Evolutionary conservation across 1,140 invertebrate genomes (phyloP).

Genomic region (Atta texana): DNA sequence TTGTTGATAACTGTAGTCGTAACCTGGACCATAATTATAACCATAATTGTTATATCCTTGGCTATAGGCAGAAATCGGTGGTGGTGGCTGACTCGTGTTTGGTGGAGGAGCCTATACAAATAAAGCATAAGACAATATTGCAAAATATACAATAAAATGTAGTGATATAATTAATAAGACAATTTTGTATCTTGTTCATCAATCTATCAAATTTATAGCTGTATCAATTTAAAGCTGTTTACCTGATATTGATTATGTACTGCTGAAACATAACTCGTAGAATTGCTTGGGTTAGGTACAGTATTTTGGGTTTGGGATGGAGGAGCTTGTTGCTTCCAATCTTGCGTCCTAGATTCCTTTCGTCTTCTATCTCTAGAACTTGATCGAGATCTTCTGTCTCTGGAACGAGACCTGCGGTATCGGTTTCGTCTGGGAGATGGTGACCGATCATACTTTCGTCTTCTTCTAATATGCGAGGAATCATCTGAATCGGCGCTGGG

Average conservation of each 20-base stretch:
- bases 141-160: background rate
- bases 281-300: conserved; percentile 67
- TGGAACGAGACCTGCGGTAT: conserved; percentile 82
- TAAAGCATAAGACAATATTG: background rate
- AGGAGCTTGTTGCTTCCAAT: conserved; percentile 80
- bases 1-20: conserved; percentile 83
- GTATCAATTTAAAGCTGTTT: background rate
- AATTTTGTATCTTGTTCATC: background rate
- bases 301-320: conserved; percentile 72
- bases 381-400: conserved; percentile 81
- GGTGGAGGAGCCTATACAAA: conserved; percentile 78
- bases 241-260: conserved; percentile 85
- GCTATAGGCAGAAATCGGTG: conserved; percentile 80
- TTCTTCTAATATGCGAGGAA: conserved; percentile 80
- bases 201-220: background rate
- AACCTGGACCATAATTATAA: conserved; percentile 81
- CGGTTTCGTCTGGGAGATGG: conserved; percentile 83
- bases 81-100: conserved; percentile 83
- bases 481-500: conserved; percentile 83
- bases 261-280: conserved; percentile 78
- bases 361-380: conserved; percentile 81
- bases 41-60: conserved; percentile 83
- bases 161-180: background rate
- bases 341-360: conserved; percentile 77
- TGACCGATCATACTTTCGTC: conserved; percentile 83